Base-by-base conservation (phyloP, 2,797 vertebrate species). In the Enteromius anoplus region DNA sequence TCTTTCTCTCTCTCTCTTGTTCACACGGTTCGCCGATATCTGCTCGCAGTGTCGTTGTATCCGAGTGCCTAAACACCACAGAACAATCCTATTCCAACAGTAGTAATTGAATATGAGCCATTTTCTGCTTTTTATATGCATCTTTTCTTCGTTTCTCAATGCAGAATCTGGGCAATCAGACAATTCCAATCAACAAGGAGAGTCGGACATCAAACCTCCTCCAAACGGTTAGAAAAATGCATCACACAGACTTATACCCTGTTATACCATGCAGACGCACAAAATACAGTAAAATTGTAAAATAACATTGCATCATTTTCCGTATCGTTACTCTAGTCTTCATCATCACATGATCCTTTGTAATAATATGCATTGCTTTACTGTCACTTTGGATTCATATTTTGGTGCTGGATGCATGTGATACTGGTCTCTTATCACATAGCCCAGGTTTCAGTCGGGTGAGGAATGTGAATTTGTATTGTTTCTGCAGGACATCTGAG, bases 401-500 rank as follows among this genome's bases (percentile, higher is more conserved):
- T 66, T n/a, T 68, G 12, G 29, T 80, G 4, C 10, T 51, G 14
- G 23, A 51, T 15, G 26, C 4, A 2, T 55, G 21, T 29, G 65
- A 10, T 58, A 8, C n/a, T 55, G 77, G 65, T 19, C 65, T 58
- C 15, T 62, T 47, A 14, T 12, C 37, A 58, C 34, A 42, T n/a
- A 80, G 34, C 2, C 5, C 51, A 32, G 17, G 78, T 62, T 60
- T 21, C 40, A 12, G 40, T n/a, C 45, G 62, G 40, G 11, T 55
- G 32, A 76, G 47, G 37, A 82, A 87, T 83, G 37, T 64, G 62
- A 32, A 32, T 32, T 64, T 64, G 62, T 32, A 1, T 64, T 37
- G 11, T 86, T 68, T 62, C 82, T 81, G n/a, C 92, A 97, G 97
- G 97, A 89, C 97, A 98, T 92, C 93, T 98, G 93, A 97, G 94